Evolutionary conservation across 2,113 vertebrate genomes (phyloP).

Genomic region (Sturnira hondurensis): DNA sequence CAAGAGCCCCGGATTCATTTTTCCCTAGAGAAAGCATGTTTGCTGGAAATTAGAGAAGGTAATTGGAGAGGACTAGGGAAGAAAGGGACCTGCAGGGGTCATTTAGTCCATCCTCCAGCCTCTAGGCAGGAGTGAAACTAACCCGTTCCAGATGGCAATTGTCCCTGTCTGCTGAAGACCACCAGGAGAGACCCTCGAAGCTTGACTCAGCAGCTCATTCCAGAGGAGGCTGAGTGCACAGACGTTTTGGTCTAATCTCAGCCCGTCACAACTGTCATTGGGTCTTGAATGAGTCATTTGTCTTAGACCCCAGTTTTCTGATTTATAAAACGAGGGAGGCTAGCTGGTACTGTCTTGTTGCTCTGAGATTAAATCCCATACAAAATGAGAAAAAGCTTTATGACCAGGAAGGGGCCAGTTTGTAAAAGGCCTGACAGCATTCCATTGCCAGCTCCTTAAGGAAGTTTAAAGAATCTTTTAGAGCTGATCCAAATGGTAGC

Average conservation of each 20-base stretch:
- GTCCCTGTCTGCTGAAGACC: background rate
- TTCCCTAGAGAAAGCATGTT: slow-evolving; percentile 68
- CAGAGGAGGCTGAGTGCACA: background rate
- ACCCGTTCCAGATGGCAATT: slow-evolving; percentile 60
- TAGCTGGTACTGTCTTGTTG: background rate
- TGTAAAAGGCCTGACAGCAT: background rate
- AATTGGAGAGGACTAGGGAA: slow-evolving; percentile 61
- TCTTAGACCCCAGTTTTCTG: background rate
- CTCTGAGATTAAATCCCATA: background rate
- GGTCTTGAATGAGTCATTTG: background rate
- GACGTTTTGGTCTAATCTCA: background rate
- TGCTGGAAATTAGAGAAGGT: slow-evolving; percentile 69
- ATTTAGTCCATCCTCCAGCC: slow-evolving; percentile 58
- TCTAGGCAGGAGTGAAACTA: slow-evolving; percentile 60
- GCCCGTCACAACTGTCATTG: background rate
- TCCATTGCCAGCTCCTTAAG: background rate
- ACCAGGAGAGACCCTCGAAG: background rate
- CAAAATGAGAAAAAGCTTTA: background rate
- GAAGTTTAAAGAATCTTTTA: background rate
- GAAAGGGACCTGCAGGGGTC: slow-evolving; percentile 58
- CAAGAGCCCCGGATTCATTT: slow-evolving; percentile 49
- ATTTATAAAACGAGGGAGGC: background rate
- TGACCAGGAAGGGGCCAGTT: background rate
- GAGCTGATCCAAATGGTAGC: background rate
- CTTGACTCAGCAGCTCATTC: background rate